Conservation (phyloP, 2,797 vertebrate species). For the Chiroxiphia lanceolata region DNA sequence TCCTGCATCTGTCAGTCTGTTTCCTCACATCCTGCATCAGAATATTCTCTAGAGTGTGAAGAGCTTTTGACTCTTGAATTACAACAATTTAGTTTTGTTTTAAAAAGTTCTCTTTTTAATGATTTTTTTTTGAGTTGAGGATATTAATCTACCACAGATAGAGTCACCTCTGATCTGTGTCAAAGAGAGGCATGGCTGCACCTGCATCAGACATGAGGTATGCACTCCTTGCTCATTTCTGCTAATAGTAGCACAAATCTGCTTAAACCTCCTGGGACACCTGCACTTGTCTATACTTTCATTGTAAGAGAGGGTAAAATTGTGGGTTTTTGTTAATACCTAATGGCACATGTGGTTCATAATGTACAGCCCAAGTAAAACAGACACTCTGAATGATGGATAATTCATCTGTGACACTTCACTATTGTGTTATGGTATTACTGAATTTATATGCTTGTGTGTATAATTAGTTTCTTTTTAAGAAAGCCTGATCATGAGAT, state of each 20-base stretch:
- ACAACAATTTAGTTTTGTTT: background rate
- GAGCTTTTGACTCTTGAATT: background rate
- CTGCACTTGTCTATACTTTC: background rate
- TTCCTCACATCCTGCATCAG: background rate
- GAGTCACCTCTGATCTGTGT: background rate
- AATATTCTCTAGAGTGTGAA: background rate
- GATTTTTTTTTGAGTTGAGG: background rate
- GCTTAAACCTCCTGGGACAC: background rate
- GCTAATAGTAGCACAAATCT: background rate
- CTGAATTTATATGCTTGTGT: background rate
- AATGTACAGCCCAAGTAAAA: background rate
- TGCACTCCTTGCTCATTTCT: background rate
- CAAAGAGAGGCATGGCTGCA: background rate
- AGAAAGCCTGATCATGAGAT: background rate
- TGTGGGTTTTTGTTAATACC: background rate
- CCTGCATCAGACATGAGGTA: background rate
- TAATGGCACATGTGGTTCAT: background rate
- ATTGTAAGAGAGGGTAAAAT: background rate
- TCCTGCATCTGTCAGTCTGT: background rate
- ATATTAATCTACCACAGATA: background rate
- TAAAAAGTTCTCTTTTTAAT: background rate
- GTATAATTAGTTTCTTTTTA: background rate
- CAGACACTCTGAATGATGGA: background rate
- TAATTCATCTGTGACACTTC: background rate
- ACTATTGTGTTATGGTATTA: background rate